Evolutionary conservation across 2,113 vertebrate genomes (phyloP).

Genomic region (Gobius niger): DNA sequence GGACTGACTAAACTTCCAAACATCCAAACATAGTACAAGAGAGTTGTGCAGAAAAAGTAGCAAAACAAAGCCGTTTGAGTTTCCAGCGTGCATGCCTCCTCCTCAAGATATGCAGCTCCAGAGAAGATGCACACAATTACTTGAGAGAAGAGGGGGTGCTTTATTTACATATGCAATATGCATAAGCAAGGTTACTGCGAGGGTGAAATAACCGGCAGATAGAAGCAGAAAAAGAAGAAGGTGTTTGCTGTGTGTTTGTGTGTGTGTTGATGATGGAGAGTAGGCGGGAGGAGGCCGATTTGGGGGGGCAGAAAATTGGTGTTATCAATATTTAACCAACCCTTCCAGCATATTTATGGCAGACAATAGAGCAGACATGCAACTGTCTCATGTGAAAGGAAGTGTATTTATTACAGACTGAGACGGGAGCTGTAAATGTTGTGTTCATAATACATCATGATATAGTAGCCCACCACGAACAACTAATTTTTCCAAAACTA

Average conservation of each 20-base stretch:
- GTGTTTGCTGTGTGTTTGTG: conserved; percentile 41
- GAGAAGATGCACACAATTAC: conserved; percentile 94
- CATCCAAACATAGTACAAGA: conserved; percentile 19
- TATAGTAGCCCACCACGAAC: conserved; percentile 10
- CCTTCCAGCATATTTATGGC: conserved; percentile 77
- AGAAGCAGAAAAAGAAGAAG: conserved; percentile 61
- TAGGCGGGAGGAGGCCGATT: conserved; percentile 30
- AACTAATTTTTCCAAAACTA: conserved; percentile 23
- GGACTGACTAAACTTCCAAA: background rate
- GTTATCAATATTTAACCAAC: conserved; percentile 80
- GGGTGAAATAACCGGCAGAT: conserved; percentile 74
- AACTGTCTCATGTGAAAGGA: conserved; percentile 72
- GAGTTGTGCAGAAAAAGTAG: conserved; percentile 17
- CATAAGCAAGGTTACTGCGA: conserved; percentile 79
- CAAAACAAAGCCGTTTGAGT: conserved; percentile 51
- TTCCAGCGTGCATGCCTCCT: conserved; percentile 23
- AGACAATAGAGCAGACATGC: conserved; percentile 76
- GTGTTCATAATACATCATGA: conserved; percentile 58
- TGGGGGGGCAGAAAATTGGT: conserved; percentile 66
- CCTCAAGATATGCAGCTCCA: conserved; percentile 77
- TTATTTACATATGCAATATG: conserved; percentile 86
- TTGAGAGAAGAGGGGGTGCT: conserved; percentile 82
- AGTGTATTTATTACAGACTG: conserved; percentile 71
- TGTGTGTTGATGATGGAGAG: conserved; percentile 37
- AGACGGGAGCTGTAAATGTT: conserved; percentile 65